These are phyloP conservation scores for Pseudoips prasinana DNA, from an alignment of 2,888 invertebrate species.

Conservation along the genomic window DNA sequence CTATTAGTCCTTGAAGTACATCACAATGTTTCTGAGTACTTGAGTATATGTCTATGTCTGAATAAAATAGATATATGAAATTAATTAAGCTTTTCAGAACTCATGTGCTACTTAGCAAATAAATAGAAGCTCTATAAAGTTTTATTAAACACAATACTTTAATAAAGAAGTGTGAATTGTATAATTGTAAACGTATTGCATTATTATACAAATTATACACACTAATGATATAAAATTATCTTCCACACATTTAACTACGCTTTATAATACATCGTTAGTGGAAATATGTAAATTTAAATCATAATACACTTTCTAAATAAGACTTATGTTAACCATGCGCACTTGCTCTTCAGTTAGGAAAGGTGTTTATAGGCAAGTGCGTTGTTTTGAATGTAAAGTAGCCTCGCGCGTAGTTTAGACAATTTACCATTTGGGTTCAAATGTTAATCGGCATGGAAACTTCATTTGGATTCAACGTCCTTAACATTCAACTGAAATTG, in stretches of 20 bases:
- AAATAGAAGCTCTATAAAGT: too few species aligned
- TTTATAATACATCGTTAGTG: constrained; percentile 7
- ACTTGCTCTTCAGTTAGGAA: constrained; percentile 21
- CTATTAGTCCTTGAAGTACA: not conserved
- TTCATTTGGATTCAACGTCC: constrained; percentile 59
- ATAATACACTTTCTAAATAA: constrained; percentile 27
- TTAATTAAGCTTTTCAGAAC: too few species aligned
- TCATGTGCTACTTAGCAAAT: too few species aligned
- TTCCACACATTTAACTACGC: constrained; percentile 9
- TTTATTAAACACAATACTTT: too few species aligned
- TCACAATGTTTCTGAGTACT: not conserved
- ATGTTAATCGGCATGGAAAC: constrained; percentile 41
- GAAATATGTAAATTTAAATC: constrained; percentile 23
- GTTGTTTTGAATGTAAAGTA: constrained; percentile 27
- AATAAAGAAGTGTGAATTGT: too few species aligned
- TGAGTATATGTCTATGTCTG: too few species aligned
- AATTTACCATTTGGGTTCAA: constrained; percentile 36
- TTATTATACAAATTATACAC: constrained; percentile 1
- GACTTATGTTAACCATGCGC: constrained; percentile 10
- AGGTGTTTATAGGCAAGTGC: constrained; percentile 31
- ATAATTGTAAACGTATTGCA: too few species aligned
- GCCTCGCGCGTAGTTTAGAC: constrained; percentile 28
- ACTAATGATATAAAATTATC: constrained; percentile 11
- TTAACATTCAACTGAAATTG: constrained; percentile 58
- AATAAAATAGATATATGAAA: too few species aligned